Base-by-base conservation (phyloP, 2,888 invertebrate genomes). In the Papilio gigon region DNA sequence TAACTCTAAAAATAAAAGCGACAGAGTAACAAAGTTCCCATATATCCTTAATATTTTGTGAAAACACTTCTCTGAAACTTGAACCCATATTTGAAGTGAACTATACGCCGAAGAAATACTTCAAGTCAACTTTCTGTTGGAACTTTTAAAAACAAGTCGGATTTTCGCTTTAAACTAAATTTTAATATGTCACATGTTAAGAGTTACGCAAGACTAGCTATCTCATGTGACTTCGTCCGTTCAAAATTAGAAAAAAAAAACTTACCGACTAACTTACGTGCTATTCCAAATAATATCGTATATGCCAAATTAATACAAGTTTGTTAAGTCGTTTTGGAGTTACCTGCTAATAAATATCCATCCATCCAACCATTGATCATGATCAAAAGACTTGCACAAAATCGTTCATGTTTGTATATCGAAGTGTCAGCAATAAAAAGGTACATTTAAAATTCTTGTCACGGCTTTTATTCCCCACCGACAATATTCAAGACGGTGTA, bases 21-120 rank as follows among this genome's bases (percentile, higher is more conserved):
- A 33, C 60, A 60, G 50, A 22, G 60, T 37, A 50, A 50, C 27
- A 60, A 60, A 68, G 58, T 50, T 64, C 47, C 30, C 17, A 63
- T 59, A 47, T 68, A 64, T 68, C 59, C 64, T 44, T 50, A 59
- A 68, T 68, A 68, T 68, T 63, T 64, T 64, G 58, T 50, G 63
- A 68, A 64, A 62, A 65, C 65, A 69, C 59, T 65, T 68, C 63
- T 56, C 61, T 60, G 44, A 60, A 68, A 68, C 68, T 68, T 42
- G 53, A 65, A 65, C 60, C 68, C 60, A 65, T 68, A 68, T 63
- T 63, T 56, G 67, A 63, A 62, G 58, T 58, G 63, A 58, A 58
- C 44, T 65, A 40, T 65, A 42, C 53, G 65, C 42, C 40, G 65
- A 65, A 62, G 56, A 62, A 63, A 63, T 68, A 67, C 58, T 68